Percentiles rank a stretch among this genome's conserved stretches.
These are phyloP conservation scores for Gavia stellata DNA, from an alignment of 2,113 vertebrate genomes.

Conservation along the genomic window DNA sequence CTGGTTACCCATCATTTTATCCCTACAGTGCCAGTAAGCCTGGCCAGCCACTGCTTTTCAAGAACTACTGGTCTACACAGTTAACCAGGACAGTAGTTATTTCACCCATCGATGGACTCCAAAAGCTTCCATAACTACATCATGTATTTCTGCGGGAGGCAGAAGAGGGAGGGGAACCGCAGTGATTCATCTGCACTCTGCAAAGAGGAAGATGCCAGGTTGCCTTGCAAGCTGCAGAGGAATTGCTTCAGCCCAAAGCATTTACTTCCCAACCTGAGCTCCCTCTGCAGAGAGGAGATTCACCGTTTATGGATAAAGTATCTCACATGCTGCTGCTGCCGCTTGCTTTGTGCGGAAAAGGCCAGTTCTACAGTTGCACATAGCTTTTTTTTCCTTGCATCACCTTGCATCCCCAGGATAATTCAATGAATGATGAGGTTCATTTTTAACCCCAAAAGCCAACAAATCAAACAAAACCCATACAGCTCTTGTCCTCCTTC, in stretches of 20 bases:
- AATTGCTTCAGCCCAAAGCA: neutral
- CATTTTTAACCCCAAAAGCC: neutral
- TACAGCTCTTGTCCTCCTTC: neutral
- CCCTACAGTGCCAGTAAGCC: neutral
- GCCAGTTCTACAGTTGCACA: neutral
- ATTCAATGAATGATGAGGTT: neutral
- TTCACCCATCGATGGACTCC: neutral
- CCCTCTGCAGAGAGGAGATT: neutral
- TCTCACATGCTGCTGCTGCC: neutral
- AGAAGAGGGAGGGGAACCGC: fast-evolving
- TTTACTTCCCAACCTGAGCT: neutral
- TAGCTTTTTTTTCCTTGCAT: neutral
- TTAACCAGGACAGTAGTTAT: neutral
- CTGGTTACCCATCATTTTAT: neutral
- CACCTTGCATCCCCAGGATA: neutral
- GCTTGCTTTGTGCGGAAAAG: neutral
- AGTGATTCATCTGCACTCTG: neutral
- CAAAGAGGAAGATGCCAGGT: neutral
- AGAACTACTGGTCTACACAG: neutral
- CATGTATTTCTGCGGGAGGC: neutral
- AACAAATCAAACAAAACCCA: neutral
- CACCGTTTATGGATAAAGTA: neutral
- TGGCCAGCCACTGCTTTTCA: neutral
- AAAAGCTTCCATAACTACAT: neutral
- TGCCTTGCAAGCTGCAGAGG: neutral